phyloP scores from a whole-genome alignment of 1,140 invertebrate genomes.

The Drosophila tropicalis region DNA sequence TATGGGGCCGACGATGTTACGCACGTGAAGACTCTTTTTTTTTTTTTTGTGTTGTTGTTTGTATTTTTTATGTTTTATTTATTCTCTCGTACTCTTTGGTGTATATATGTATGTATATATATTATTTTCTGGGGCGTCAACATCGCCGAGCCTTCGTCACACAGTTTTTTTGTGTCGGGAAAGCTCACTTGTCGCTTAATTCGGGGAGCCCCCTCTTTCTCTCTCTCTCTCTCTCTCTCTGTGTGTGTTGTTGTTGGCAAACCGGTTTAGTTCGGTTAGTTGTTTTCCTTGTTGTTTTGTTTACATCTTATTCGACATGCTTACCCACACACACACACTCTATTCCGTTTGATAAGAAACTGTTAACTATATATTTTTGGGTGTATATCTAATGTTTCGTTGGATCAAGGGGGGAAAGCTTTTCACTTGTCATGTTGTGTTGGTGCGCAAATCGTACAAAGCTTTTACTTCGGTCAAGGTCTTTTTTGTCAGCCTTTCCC shows the following conservation, averaged over 20 bases:
- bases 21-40: conserved; percentile 61
- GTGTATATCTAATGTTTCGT: conserved; percentile 4
- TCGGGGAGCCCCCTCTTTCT: not conserved
- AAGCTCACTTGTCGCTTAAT: conserved; percentile 38
- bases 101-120: no score
- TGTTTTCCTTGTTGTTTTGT: conserved; percentile 72
- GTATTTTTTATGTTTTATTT: conserved; percentile 1
- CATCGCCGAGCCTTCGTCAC: conserved; percentile 52
- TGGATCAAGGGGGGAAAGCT: conserved; percentile 36
- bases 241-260: conserved; percentile 7
- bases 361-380: conserved; percentile 10
- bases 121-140: conserved; percentile 30
- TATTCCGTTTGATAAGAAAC: conserved; percentile 58
- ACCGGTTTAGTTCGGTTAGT: conserved; percentile 64
- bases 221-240: conserved; percentile 21
- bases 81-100: conserved; percentile 1
- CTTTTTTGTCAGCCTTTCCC: conserved; percentile 30
- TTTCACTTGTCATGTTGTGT: conserved; percentile 17
- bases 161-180: conserved; percentile 21
- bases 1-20: conserved; percentile 21
- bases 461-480: conserved; percentile 58
- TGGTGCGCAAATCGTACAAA: conserved; percentile 45
- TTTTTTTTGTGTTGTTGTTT: conserved; percentile 11
- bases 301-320: conserved; percentile 46
- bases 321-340: not conserved